phyloP scores from a whole-genome alignment of 2,888 invertebrate species.

The Gastracanthus pulcherrimus region DNA sequence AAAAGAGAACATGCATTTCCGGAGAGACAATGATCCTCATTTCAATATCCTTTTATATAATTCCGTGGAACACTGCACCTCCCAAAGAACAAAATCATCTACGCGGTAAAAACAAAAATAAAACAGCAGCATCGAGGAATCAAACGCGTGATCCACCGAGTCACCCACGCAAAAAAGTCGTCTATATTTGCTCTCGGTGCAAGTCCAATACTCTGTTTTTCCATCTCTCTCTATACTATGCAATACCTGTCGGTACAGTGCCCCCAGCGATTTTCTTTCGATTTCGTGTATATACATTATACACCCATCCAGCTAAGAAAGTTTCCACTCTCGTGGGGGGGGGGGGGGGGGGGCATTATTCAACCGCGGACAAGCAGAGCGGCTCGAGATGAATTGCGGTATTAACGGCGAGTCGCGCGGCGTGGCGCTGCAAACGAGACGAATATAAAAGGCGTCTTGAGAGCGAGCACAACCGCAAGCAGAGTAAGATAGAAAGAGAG shows the following conservation, averaged over 20 bases:
- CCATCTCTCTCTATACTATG: neutral
- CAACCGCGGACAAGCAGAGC: conserved; percentile 4
- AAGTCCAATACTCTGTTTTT: neutral
- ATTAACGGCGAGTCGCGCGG: conserved; percentile 38
- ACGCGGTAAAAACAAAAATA: neutral
- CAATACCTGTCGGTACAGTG: neutral
- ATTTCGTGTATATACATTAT: neutral
- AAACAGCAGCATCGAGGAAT: neutral
- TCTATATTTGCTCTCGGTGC: neutral
- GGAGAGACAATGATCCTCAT: no score
- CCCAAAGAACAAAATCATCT: no score
- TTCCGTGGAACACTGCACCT: no score
- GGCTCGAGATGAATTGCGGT: conserved; percentile 54
- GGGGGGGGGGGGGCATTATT: conserved; percentile 16
- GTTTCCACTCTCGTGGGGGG: neutral
- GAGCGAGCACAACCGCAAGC: conserved; percentile 34
- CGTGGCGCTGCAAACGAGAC: conserved; percentile 42
- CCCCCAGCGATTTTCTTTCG: neutral
- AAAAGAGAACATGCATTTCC: no score
- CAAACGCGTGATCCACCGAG: no score
- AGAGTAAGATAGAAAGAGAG: neutral
- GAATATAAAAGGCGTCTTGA: conserved; percentile 47
- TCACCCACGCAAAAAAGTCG: neutral
- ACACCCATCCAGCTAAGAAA: neutral
- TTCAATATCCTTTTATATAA: no score